Base-by-base conservation (phyloP, 2,888 invertebrate species). In the Spilarctia lutea region DNA sequence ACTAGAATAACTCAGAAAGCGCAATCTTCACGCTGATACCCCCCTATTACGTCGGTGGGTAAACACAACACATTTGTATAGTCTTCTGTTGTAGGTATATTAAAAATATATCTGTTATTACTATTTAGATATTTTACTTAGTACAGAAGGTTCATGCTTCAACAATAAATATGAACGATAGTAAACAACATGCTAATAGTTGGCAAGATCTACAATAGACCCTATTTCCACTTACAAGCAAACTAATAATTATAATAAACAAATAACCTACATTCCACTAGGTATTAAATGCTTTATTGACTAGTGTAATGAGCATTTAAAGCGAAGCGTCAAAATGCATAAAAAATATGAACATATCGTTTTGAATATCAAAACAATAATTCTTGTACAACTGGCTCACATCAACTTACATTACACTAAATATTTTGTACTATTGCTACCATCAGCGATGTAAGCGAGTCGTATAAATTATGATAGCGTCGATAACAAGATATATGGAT, bases 281-380 rank as follows among this genome's bases (percentile, higher is more conserved):
- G 77, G 79, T 78, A 79, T 82, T 87, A 80, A 85, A 86, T 84
- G 83, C 85, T 83, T 80, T 77, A 78, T 79, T 74, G 81, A 87
- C 89, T 88, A 87, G 84, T 86, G 83, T 85, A 78, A 88, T 66
- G 35, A 71, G 86, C 83, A 81, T 86, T 83, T 76, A 79, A 91
- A 91, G 91, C 93, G 79, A 91, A 92, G 91, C 91, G 79, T 86
- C 72, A 87, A 90, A 91, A 91, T 89, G 88, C 87, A 81, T 90
- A 88, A 90, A 87, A 89, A 87, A 89, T 85, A 79, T 77, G 75
- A 83, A 85, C 76, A 82, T 80, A 83, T 76, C 72, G 81, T 79
- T 81, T 79, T 83, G 81, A 84, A 83, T 79, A 83, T 79, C 83
- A 86, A 81, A 81, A 83, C 84, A 81, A 81, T 76, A 80, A 78